These are phyloP conservation scores for Sorex fumeus DNA, from an alignment of 2,113 vertebrate genomes.

Conservation along the genomic window DNA sequence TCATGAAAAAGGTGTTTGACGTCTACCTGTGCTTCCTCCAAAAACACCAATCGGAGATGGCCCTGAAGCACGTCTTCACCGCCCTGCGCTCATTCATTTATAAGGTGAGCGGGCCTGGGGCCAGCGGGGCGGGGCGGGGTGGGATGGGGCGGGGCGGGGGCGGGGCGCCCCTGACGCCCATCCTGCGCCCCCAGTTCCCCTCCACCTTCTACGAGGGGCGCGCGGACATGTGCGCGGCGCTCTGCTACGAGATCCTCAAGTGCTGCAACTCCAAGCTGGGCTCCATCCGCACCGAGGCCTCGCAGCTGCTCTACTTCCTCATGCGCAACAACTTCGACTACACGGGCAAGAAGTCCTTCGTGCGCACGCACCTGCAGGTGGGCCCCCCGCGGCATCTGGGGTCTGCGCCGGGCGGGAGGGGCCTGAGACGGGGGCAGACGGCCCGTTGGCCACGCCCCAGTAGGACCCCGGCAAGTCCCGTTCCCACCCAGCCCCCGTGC, in stretches of 20 bases:
- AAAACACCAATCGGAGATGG: conserved; percentile 97
- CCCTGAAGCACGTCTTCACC: conserved; percentile 97
- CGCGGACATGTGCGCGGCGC: conserved; percentile 97
- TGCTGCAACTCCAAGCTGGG: conserved; percentile 98
- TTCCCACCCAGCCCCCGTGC: too few relatives aligned
- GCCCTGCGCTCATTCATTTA: conserved; percentile 97
- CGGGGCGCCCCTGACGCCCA: not conserved
- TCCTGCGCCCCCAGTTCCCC: conserved; percentile 91
- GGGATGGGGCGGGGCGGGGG: not conserved
- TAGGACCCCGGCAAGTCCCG: too few relatives aligned
- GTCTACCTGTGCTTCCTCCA: conserved; percentile 98
- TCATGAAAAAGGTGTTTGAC: conserved; percentile 99
- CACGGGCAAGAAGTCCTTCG: conserved; percentile 97
- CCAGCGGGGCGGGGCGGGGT: too few relatives aligned
- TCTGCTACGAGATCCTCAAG: conserved; percentile 99
- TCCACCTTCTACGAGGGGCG: conserved; percentile 98
- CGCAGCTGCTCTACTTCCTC: conserved; percentile 97
- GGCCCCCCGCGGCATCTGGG: conserved; percentile 20
- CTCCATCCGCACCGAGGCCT: conserved; percentile 96
- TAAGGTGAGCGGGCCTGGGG: conserved; percentile 91
- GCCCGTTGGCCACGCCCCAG: too few relatives aligned
- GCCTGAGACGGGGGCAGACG: too few relatives aligned
- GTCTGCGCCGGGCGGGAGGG: too few relatives aligned
- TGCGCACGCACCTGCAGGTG: conserved; percentile 97
- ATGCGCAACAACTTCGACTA: conserved; percentile 99